Evolutionary conservation across 2,797 vertebrate species (phyloP).

Genomic region (Lithobates pipiens): DNA sequence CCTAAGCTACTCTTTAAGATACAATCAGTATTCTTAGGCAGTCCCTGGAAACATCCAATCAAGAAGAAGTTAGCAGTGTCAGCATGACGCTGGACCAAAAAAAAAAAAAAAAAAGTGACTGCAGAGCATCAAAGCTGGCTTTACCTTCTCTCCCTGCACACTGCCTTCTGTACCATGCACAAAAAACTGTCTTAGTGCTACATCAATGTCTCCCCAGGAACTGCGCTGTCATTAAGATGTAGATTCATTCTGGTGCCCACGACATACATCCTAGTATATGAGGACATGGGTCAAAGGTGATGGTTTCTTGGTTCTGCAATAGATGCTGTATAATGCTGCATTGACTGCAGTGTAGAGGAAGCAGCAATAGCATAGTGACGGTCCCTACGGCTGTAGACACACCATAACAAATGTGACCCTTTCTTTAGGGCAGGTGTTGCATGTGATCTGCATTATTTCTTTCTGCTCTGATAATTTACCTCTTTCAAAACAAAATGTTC

Average conservation of each 20-base stretch:
- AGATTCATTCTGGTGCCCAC: background rate
- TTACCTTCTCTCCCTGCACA: slow-evolving; percentile 34
- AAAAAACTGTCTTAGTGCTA: slow-evolving; percentile 1
- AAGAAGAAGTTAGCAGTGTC: slow-evolving; percentile 70
- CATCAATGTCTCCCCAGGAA: slow-evolving; percentile 21
- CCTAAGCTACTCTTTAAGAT: slow-evolving; percentile 65
- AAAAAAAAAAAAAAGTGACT: slow-evolving; percentile 66
- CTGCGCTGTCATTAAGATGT: slow-evolving; percentile 13
- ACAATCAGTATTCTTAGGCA: slow-evolving; percentile 77
- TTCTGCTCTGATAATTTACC: background rate
- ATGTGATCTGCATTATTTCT: background rate
- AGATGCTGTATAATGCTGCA: background rate
- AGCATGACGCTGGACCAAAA: slow-evolving; percentile 70
- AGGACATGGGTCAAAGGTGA: slow-evolving; percentile 26
- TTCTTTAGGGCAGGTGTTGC: background rate
- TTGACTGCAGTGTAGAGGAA: slow-evolving; percentile 41
- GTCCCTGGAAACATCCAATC: slow-evolving; percentile 80
- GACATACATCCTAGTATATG: background rate
- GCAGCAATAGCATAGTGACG: background rate
- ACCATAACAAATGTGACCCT: background rate
- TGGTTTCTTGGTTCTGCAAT: background rate
- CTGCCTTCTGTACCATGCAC: slow-evolving; percentile 20
- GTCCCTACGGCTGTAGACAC: background rate
- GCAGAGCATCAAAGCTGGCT: slow-evolving; percentile 32
- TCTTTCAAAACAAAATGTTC: background rate